Percentiles rank a stretch among this genome's conserved stretches.
These are phyloP conservation scores for Cheirogaleus major DNA, from an alignment of 2,797 vertebrate species.

Conservation along the genomic window DNA sequence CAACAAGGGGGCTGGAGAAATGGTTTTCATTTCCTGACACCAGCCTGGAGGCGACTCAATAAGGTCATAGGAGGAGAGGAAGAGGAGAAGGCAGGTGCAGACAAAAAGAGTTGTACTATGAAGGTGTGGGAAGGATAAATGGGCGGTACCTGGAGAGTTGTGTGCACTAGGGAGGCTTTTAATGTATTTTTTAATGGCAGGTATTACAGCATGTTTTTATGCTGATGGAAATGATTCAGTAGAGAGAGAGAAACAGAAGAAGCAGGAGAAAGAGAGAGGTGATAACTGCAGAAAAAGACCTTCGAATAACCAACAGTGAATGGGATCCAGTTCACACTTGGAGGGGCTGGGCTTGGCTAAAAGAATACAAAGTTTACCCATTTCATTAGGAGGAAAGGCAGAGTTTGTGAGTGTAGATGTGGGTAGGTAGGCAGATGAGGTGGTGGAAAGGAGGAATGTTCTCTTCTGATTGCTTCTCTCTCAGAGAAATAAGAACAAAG, in stretches of 20 bases:
- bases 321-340: neutral
- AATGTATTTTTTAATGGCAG: neutral
- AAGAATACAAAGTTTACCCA: neutral
- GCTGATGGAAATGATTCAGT: neutral
- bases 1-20: neutral
- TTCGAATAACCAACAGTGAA: neutral
- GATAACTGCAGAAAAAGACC: neutral
- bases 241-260: neutral
- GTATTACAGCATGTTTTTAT: neutral
- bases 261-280: neutral
- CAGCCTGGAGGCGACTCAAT: neutral
- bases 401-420: neutral
- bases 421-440: neutral
- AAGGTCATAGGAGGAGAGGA: neutral
- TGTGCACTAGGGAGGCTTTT: neutral
- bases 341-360: neutral
- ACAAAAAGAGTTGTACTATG: neutral
- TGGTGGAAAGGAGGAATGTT: neutral
- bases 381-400: neutral
- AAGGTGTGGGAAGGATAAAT: neutral
- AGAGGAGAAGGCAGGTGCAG: neutral
- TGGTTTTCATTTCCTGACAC: neutral
- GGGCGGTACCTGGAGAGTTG: neutral
- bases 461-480: constrained; percentile 6
- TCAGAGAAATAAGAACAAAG: neutral